Evolutionary conservation across 2,113 vertebrate genomes (phyloP), one percentile per base, ranked within the genome.

Genomic region (Donacobius atricapilla): DNA sequence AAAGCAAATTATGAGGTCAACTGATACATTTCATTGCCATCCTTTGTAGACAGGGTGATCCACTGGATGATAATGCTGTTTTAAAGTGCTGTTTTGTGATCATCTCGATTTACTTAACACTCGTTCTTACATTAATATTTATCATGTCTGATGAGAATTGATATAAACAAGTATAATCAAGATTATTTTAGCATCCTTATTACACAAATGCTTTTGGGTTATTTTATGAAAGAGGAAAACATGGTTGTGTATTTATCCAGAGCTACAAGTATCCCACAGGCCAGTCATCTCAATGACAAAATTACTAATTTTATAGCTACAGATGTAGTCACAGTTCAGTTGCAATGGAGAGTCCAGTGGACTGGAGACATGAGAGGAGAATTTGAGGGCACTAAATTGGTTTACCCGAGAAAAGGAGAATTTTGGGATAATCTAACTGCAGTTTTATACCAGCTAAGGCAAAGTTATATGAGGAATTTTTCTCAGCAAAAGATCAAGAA

Each of bases 101-200:
- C 56, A 72, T 75, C 63, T 88, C 1, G 0, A 88, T 87, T 90
- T 95, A 93, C 39, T 72, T 90, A 70, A 70, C 35, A 63, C 56
- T 85, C 68, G 81, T 93, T 88, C 47, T 83, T 73, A 30, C 79
- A 93, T 93, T 93, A 95, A 93, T 92, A 95, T 94, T 97, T 96
- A 91, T 93, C 60, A 47, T 61, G 30, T 44, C 85, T 90, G 85
- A 96, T 94, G 64, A 95, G 82, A 96, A 93, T 88, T 80, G 56
- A 94, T 94, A 94, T 86, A 95, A 93, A 96, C 71, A 87, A 95
- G 83, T 80, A 83, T 83, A 92, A 95, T 83, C 57, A 89, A 94
- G 87, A 91, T 92, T 65, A 91, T 93, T 95, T 94, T 70, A 80
- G 58, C 70, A 93, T 88, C 71, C 39, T 88, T 89, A 70, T 91